Evolutionary conservation across 92 coral and sea anemone species (phyloP).

Genomic region (Porites rus): DNA sequence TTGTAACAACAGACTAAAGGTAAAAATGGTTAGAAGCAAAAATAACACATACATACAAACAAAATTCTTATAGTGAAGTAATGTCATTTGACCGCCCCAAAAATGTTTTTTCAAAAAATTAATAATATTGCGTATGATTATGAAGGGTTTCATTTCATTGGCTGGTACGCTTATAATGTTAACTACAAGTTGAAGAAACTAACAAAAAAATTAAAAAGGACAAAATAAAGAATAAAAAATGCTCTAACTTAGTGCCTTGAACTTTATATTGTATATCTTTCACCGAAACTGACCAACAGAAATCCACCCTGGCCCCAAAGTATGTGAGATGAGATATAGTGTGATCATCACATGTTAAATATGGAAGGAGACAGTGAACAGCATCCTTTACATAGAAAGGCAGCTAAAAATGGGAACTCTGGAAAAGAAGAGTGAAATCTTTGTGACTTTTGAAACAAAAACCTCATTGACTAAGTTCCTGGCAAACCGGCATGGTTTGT

Average conservation of each 20-base stretch:
- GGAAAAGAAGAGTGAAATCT: too few relatives aligned
- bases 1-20: neutral
- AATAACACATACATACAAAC: neutral
- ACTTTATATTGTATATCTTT: neutral
- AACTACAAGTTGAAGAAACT: slow-evolving; percentile 5
- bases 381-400: too few relatives aligned
- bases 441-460: too few relatives aligned
- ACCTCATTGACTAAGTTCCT: too few relatives aligned
- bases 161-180: slow-evolving; percentile 25
- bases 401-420: too few relatives aligned
- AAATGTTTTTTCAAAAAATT: neutral
- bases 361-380: too few relatives aligned
- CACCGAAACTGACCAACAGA: neutral
- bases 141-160: slow-evolving; percentile 2
- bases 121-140: neutral
- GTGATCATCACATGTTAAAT: too few relatives aligned
- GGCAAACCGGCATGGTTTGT: too few relatives aligned
- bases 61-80: neutral
- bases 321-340: too few relatives aligned
- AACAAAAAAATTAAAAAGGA: slow-evolving; percentile 9
- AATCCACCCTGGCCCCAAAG: neutral
- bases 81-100: slow-evolving; percentile 6
- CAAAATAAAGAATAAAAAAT: slow-evolving; percentile 24
- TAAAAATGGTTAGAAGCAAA: neutral
- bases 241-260: neutral